Evolutionary conservation across 2,113 vertebrate species (phyloP).

Genomic region (Grammatotria lemairii): DNA sequence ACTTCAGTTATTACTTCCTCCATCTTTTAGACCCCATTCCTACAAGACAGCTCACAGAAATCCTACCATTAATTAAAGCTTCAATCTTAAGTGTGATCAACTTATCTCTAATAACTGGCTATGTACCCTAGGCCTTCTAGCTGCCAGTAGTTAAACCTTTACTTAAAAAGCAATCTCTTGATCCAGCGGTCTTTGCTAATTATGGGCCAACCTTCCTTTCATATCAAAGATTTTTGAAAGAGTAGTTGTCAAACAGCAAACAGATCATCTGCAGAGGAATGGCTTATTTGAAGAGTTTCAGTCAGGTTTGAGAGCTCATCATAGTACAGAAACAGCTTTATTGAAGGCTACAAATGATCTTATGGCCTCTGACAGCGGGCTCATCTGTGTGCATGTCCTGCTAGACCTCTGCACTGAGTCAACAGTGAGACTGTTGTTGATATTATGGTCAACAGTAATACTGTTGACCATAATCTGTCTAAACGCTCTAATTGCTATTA

Average conservation of each 20-base stretch:
- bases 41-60: not conserved
- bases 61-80: not conserved
- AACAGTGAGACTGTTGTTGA: no score
- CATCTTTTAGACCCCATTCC: not conserved
- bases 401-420: no score
- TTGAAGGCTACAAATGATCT: not conserved
- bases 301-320: not conserved
- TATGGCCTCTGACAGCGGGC: no score
- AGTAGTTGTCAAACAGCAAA: not conserved
- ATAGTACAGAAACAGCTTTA: not conserved
- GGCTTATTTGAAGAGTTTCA: not conserved
- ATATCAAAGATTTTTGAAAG: not conserved
- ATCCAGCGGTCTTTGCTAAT: not conserved
- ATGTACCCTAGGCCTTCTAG: not conserved
- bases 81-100: not conserved
- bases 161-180: not conserved
- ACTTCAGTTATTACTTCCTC: not conserved
- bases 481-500: not conserved
- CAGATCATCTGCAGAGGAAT: not conserved
- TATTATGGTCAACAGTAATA: no score
- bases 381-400: no score
- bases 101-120: not conserved
- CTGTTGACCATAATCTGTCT: no score
- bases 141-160: not conserved
- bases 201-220: not conserved